These are phyloP conservation scores for Actenoides hombroni DNA, from an alignment of 2,113 vertebrate genomes.

Conservation along the genomic window DNA sequence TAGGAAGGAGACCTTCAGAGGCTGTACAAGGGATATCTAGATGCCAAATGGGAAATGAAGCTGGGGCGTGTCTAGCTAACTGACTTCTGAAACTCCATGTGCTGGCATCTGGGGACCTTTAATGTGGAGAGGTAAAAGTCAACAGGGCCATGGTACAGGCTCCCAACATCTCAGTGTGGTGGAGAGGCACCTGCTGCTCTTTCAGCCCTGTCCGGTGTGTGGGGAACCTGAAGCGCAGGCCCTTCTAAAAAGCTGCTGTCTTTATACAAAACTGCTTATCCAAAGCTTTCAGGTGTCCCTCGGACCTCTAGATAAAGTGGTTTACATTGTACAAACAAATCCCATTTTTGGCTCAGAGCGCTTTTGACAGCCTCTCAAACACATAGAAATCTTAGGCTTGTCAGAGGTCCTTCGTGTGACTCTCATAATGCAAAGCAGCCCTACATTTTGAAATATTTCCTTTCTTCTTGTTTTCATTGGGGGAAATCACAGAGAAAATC, in stretches of 20 bases:
- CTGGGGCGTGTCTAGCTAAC: not conserved
- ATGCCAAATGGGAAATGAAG: not conserved
- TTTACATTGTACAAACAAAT: conserved; percentile 63
- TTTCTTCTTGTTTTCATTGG: conserved; percentile 58
- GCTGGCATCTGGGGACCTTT: not conserved
- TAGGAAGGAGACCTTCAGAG: not conserved
- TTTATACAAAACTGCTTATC: conserved; percentile 50
- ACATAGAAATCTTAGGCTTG: conserved; percentile 43
- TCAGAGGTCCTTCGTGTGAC: conserved; percentile 61
- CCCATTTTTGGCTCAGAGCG: conserved; percentile 52
- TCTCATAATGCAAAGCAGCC: conserved; percentile 55
- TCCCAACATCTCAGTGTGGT: not conserved
- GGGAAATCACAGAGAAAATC: conserved; percentile 56
- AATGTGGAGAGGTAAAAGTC: not conserved
- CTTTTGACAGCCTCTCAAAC: conserved; percentile 66
- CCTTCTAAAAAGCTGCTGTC: not conserved
- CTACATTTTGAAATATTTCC: conserved; percentile 52
- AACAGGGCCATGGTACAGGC: not conserved
- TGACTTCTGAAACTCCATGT: not conserved
- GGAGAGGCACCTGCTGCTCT: not conserved
- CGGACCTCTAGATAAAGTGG: conserved; percentile 57
- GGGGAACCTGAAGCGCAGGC: not conserved
- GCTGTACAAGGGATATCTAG: not conserved
- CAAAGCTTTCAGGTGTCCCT: conserved; percentile 61
- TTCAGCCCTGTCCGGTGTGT: not conserved